Evolutionary conservation across 1,140 invertebrate genomes (phyloP), one percentile per base, ranked within the genome.

Genomic region (Drosophila parabipectinata): DNA sequence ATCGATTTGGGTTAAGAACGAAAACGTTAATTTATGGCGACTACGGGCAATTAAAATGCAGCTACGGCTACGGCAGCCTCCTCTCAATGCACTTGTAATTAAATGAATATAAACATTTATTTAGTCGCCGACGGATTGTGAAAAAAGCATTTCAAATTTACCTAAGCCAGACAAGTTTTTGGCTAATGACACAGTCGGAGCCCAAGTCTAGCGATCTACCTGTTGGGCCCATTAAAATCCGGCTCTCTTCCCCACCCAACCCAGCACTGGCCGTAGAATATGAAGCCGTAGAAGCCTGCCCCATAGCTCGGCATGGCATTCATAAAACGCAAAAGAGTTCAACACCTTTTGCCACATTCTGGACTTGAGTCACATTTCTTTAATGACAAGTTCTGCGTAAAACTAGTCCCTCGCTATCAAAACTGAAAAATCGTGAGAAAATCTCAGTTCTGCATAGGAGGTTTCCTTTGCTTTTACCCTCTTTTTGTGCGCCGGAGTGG

Each of bases 41-140:
- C 76, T 59, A 77, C 28, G 60, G 62, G 78, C 78, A 87, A 87
- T 87, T 87, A 87, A 87, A 87, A 76, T 81, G 74, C 78, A 85
- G 77, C 77, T 66, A 67, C 21, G 60, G 77, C 77, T 66, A 63
- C 21, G 57, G 58, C 58, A 51, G 57, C 74, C 52, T 62, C 51
- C 64, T 58, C 78, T 75, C 73, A 77, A 69, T 76, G 73, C 74
- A 77, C 74, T 83, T 79, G 83, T 83, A 87, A 87, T 87, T 87
- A 87, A 88, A 88, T 88, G 79, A 83, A 87, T 82, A 77, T 85
- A 85, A 85, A 85, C 83, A 88, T 85, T 85, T 80, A 85, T 78
- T 85, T 82, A 88, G 68, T 53, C 74, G 62, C 39, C 45, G 37
- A 55, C 52, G 61, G 73, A 67, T 81, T 81, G 74, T 67, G 75